Evolutionary conservation across 2,113 vertebrate genomes (phyloP).

Genomic region (Xenopus borealis): DNA sequence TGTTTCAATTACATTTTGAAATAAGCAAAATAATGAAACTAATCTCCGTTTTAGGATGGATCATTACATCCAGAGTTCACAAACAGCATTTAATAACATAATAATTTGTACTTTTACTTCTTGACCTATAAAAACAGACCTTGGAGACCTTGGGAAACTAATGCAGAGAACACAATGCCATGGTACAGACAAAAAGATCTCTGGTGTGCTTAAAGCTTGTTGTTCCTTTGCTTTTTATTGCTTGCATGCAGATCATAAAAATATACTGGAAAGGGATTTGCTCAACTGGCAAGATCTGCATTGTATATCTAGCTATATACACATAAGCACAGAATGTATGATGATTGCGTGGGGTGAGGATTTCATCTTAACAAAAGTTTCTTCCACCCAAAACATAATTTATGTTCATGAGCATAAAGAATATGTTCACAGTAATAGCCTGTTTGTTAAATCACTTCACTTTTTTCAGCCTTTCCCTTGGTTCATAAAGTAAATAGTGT

Average conservation of each 20-base stretch:
- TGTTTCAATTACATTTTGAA: conserved; percentile 6
- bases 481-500: too few relatives aligned
- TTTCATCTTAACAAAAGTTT: too few relatives aligned
- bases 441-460: too few relatives aligned
- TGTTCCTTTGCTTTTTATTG: conserved; percentile 18
- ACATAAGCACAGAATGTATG: too few relatives aligned
- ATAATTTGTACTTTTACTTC: conserved; percentile 18
- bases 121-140: conserved; percentile 18
- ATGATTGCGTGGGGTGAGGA: too few relatives aligned
- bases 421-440: too few relatives aligned
- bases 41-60: conserved; percentile 16
- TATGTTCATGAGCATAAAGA: too few relatives aligned
- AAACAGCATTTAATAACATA: conserved; percentile 14
- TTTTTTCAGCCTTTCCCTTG: too few relatives aligned
- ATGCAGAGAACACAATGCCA: conserved; percentile 7
- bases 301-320: not conserved
- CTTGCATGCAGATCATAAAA: conserved; percentile 9
- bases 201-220: conserved; percentile 3
- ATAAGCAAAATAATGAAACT: conserved; percentile 19
- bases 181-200: conserved; percentile 2
- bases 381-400: too few relatives aligned
- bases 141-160: conserved; percentile 23
- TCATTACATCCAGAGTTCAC: conserved; percentile 19
- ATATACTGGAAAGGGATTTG: not conserved
- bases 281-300: conserved; percentile 10